Evolutionary conservation across 2,888 invertebrate species (phyloP), one percentile per base, ranked within the genome.

Genomic region (Mimas tiliae): DNA sequence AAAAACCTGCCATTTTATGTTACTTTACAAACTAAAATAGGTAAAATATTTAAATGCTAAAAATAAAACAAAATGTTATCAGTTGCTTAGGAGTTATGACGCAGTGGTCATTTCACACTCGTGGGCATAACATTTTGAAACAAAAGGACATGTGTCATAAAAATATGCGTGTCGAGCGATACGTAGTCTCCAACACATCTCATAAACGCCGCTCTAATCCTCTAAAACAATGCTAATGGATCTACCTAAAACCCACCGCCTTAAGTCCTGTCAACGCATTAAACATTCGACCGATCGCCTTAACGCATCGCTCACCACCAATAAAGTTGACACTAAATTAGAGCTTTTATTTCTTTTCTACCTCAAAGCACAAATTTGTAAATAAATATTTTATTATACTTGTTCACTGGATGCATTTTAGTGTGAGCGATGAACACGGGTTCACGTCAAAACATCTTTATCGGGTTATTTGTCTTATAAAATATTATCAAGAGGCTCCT

Each of bases 391-490:
- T 89, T 91, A 92, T 91, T 87, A 89, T 90, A 89, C 89, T 84
- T 87, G 89, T 89, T 88, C 92, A 91, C 78, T 91, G 91, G 86
- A 88, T 89, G 89, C 93, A 92, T 92, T 92, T 92, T 90, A 88
- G 92, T 92, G 90, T 92, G 91, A 92, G 91, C 92, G 91, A 91
- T 91, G 93, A 91, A 93, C 93, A 93, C 88, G 89, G 93, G 90
- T 93, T 89, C 93, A 91, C 90, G 93, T 93, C 93, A 93, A 91
- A 93, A 93, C 92, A 93, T 93, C 92, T 93, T 93, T 93, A 93
- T 93, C 93, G 88, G 89, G 92, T 93, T 93, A 93, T 93, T 93
- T 93, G 93, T 93, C 93, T 93, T 93, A 93, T 92, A 92, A 93
- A 93, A 93, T 93, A 92, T 92, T 92, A 93, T 93, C 92, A 87